phyloP scores from a whole-genome alignment of 2,888 invertebrate species.

The Andrena chrysosceles region DNA sequence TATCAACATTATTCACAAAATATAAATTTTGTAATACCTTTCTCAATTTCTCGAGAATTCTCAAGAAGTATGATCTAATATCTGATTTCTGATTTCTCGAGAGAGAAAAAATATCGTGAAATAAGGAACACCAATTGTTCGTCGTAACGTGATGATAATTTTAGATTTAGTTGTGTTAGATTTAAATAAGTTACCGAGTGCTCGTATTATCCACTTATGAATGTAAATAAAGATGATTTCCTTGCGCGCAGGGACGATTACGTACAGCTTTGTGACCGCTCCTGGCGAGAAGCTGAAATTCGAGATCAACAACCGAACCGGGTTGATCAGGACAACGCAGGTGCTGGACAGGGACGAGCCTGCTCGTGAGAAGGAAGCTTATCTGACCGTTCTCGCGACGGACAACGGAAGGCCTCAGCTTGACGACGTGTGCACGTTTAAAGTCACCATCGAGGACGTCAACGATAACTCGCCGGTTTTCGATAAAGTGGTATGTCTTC shows the following conservation, averaged over 20 bases:
- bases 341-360: slow-evolving; percentile 96
- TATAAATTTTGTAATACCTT: too few relatives aligned
- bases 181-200: too few relatives aligned
- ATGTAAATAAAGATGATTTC: too few relatives aligned
- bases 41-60: too few relatives aligned
- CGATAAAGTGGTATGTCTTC: slow-evolving; percentile 90
- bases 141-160: too few relatives aligned
- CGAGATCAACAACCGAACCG: slow-evolving; percentile 91
- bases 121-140: too few relatives aligned
- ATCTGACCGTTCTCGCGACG: slow-evolving; percentile 95
- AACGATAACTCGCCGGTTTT: slow-evolving; percentile 96
- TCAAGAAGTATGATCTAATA: too few relatives aligned
- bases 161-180: too few relatives aligned
- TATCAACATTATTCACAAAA: too few relatives aligned
- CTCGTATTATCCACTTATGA: too few relatives aligned
- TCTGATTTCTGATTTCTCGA: too few relatives aligned
- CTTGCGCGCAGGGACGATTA: slow-evolving; percentile 87
- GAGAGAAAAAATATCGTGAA: too few relatives aligned
- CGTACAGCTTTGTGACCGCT: slow-evolving; percentile 93
- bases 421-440: slow-evolving; percentile 97
- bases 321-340: slow-evolving; percentile 91
- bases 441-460: slow-evolving; percentile 95
- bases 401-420: slow-evolving; percentile 96
- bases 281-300: slow-evolving; percentile 92
- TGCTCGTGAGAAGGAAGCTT: slow-evolving; percentile 92